These are phyloP conservation scores for Carpatolechia fugitivella DNA, from an alignment of 2,888 invertebrate species.

Conservation along the genomic window DNA sequence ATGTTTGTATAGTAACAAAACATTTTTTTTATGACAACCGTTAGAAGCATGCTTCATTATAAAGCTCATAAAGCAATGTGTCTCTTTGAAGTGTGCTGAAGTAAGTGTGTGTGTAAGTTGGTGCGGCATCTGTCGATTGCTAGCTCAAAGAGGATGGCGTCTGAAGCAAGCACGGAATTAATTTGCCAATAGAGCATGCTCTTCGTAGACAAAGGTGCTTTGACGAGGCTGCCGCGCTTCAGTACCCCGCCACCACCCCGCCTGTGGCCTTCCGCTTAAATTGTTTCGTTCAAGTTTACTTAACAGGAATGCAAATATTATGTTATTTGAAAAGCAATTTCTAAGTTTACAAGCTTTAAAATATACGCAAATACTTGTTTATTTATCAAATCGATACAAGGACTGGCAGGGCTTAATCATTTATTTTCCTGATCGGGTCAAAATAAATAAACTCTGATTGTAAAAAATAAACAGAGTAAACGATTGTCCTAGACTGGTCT, in stretches of 20 bases:
- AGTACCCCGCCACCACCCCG: conserved; percentile 31
- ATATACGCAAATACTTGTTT: neutral
- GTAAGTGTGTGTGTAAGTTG: no score
- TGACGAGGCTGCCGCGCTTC: conserved; percentile 39
- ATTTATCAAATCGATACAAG: neutral
- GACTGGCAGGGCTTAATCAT: no score
- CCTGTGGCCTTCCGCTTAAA: conserved; percentile 33
- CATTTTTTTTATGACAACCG: neutral
- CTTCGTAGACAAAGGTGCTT: conserved; percentile 53
- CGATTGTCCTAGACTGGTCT: no score
- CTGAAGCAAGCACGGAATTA: conserved; percentile 47
- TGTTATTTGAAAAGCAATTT: conserved; percentile 7
- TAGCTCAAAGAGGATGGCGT: conserved; percentile 44
- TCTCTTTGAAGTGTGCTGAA: conserved; percentile 21
- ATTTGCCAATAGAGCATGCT: conserved; percentile 56
- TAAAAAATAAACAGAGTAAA: no score
- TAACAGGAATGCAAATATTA: conserved; percentile 23
- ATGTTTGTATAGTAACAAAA: neutral
- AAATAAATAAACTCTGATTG: no score
- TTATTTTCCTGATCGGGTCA: no score
- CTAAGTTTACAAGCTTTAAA: neutral
- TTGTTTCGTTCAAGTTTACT: conserved; percentile 33
- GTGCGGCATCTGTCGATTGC: conserved; percentile 43
- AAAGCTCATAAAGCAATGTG: no score
- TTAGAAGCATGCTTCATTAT: no score